Evolutionary conservation across 2,888 invertebrate species (phyloP), one percentile per base, ranked within the genome.

Genomic region (Tenthredo scrophulariae): DNA sequence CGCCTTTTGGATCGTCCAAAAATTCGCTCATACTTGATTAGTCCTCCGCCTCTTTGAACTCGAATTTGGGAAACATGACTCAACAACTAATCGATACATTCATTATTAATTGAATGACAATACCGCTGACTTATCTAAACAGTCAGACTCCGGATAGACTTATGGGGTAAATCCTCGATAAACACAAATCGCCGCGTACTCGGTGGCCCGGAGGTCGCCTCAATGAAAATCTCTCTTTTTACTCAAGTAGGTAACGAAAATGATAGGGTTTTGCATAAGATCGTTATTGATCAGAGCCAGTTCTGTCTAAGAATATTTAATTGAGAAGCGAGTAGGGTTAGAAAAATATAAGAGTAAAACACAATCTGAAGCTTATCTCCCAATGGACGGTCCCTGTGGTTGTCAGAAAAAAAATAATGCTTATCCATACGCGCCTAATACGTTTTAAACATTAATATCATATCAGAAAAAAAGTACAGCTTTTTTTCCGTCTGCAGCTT

Each of bases 381-480:
- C 29, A 13, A 43, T 7, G 67, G 70, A 67, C 9, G 40, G 26
- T 62, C 80, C 62, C 15, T 22, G 22, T 10, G 40, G 72, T 74
- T 43, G 10, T 62, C n/a, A 46, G 37, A 82, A 83, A 67, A 10
- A 29, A 40, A 46, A 46, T 62, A 37, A 67, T 13, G 67, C 29
- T 50, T 22, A 43, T 29, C 67, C 80, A 26, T 62, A 50, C 46
- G 65, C 43, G 50, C 10, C 46, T 83, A 18, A 83, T 83, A 70
- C 83, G 70, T 67, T 83, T 83, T 46, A 83, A 83, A 83, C 83
- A 83, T 83, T 83, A 46, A 83, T 83, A 46, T 67, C 43, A 26
- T 18, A 46, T 65, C 65, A 67, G 33, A 83, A 67, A 83, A 22
- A 46, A n/a, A 18, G 67, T 15, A 50, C 62, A 29, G 62, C 22